A percentile compares a stretch with the other conserved stretches of the same genome.
Conservation (phyloP, 2,888 invertebrate genomes). For the Troides oblongomaculatus region DNA sequence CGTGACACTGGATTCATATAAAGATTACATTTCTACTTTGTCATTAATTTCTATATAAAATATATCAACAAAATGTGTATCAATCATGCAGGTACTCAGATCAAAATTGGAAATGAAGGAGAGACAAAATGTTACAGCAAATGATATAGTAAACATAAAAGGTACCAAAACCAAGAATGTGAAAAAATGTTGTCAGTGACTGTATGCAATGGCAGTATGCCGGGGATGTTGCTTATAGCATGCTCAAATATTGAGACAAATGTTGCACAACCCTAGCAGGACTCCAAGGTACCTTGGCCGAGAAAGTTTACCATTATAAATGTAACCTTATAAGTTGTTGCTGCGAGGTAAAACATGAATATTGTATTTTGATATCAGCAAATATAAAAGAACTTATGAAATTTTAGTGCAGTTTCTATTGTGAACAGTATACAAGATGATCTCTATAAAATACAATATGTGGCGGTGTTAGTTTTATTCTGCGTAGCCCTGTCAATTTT, state of each 20-base stretch:
- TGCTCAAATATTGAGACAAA: slow-evolving; percentile 72
- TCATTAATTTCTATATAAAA: not conserved
- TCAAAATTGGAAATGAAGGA: slow-evolving; percentile 91
- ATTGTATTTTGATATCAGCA: slow-evolving; percentile 35
- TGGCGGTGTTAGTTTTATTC: slow-evolving; percentile 33
- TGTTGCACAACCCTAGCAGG: slow-evolving; percentile 68
- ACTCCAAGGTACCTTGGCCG: slow-evolving; percentile 43
- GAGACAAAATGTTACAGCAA: slow-evolving; percentile 83
- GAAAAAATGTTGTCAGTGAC: slow-evolving; percentile 80
- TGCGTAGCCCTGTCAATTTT: slow-evolving; percentile 26
- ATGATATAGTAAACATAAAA: slow-evolving; percentile 87
- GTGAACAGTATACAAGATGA: slow-evolving; percentile 36
- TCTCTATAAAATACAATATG: slow-evolving; percentile 37
- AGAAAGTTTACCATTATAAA: slow-evolving; percentile 40
- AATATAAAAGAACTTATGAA: slow-evolving; percentile 30
- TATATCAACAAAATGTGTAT: slow-evolving; percentile 9
- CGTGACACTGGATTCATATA: not conserved
- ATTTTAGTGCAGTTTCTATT: slow-evolving; percentile 39
- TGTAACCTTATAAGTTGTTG: slow-evolving; percentile 31
- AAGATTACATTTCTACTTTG: not conserved
- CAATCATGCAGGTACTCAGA: slow-evolving; percentile 86
- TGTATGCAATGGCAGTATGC: slow-evolving; percentile 48
- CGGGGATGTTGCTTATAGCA: slow-evolving; percentile 67
- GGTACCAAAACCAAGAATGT: slow-evolving; percentile 79
- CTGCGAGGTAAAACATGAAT: slow-evolving; percentile 32